These are phyloP conservation scores for Nestor notabilis DNA, from an alignment of 2,113 vertebrate genomes.

Conservation along the genomic window DNA sequence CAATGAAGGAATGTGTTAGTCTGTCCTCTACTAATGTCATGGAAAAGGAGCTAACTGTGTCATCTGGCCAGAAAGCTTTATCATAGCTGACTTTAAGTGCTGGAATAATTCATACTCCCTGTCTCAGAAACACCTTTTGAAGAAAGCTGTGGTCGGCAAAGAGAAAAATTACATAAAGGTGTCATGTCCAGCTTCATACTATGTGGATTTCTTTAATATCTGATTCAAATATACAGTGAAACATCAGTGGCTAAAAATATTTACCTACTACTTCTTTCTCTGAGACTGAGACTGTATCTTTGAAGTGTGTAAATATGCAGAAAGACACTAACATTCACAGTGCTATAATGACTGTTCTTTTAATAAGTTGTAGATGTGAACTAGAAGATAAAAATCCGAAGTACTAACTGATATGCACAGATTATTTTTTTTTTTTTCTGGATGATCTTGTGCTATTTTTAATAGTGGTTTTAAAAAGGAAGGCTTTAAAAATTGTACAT, in stretches of 20 bases:
- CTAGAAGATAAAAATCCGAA: neutral
- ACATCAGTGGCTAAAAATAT: neutral
- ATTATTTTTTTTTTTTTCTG: neutral
- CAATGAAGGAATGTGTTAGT: neutral
- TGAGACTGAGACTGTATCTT: neutral
- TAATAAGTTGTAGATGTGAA: neutral
- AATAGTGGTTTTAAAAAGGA: neutral
- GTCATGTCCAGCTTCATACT: neutral
- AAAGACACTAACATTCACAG: neutral
- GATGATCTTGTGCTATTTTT: neutral
- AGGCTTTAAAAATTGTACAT: neutral
- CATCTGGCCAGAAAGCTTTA: neutral
- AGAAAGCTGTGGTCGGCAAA: neutral
- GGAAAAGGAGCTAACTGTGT: neutral
- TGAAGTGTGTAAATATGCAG: neutral
- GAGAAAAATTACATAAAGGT: neutral
- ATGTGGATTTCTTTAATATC: neutral
- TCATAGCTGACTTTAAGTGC: neutral
- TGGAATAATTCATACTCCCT: neutral
- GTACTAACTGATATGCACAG: neutral
- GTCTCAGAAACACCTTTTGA: neutral
- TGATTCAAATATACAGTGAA: neutral
- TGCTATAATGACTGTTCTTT: neutral
- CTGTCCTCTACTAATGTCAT: neutral
- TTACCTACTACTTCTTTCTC: neutral